Evolutionary conservation across 2,888 invertebrate genomes (phyloP).

Genomic region (Bombylius discolor): DNA sequence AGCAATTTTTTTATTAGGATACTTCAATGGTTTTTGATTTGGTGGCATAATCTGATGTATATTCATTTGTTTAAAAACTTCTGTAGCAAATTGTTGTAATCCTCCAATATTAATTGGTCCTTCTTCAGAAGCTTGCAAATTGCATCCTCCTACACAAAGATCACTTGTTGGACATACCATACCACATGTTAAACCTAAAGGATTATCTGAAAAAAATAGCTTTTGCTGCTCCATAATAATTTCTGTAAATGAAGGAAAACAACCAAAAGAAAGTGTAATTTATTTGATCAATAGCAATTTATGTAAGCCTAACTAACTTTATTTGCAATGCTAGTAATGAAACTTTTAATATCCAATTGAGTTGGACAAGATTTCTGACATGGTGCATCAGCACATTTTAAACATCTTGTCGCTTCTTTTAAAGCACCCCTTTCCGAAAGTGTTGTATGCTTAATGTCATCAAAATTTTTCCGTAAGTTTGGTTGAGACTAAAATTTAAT

Average conservation of each 20-base stretch:
- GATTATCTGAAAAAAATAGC: conserved; percentile 95
- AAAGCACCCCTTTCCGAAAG: conserved; percentile 90
- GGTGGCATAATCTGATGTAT: conserved; percentile 78
- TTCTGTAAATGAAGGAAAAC: conserved; percentile 40
- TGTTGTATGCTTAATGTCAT: conserved; percentile 95
- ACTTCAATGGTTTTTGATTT: conserved; percentile 40
- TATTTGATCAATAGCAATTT: neutral
- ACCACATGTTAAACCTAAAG: conserved; percentile 85
- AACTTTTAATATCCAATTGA: conserved; percentile 90
- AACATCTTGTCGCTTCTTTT: conserved; percentile 73
- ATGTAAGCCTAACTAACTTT: conserved; percentile 41
- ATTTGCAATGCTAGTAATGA: conserved; percentile 91
- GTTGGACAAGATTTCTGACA: conserved; percentile 99
- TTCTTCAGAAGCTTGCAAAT: conserved; percentile 89
- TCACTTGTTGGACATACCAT: conserved; percentile 99
- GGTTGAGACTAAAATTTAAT: conserved; percentile 44
- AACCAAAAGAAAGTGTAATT: neutral
- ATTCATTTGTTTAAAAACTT: conserved; percentile 91
- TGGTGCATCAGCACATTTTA: conserved; percentile 91
- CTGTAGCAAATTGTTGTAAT: conserved; percentile 92
- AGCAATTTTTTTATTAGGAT: conserved; percentile 51
- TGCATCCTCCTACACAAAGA: conserved; percentile 95
- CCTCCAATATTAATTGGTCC: conserved; percentile 98
- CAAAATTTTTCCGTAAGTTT: conserved; percentile 74
- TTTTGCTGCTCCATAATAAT: conserved; percentile 95